Evolutionary conservation across 2,797 vertebrate species (phyloP).

Genomic region (Etheostoma perlongum): DNA sequence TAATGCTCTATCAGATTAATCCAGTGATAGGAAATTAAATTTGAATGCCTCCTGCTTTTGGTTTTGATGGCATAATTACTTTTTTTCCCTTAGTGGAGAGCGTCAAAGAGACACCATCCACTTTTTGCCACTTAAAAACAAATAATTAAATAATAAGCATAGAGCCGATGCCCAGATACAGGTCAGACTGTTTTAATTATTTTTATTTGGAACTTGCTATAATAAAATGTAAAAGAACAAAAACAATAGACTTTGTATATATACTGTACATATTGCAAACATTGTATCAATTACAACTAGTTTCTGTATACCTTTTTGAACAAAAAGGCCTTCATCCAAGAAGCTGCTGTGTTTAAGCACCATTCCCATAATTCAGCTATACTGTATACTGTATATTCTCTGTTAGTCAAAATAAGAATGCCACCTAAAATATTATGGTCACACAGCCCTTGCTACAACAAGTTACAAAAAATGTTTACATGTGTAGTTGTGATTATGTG

Average conservation of each 20-base stretch:
- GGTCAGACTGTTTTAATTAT: constrained; percentile 36
- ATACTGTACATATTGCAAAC: background rate
- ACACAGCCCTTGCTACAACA: background rate
- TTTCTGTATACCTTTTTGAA: background rate
- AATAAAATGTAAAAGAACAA: background rate
- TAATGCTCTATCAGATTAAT: constrained; percentile 70
- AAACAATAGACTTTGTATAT: too few species aligned
- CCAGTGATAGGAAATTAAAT: constrained; percentile 65
- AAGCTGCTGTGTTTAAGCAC: background rate
- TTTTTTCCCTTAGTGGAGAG: constrained; percentile 14
- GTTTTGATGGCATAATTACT: constrained; percentile 55
- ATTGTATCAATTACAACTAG: background rate
- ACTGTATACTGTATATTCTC: background rate
- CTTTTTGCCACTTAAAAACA: constrained; percentile 26
- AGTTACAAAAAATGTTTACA: background rate
- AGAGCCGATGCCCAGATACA: constrained; percentile 17
- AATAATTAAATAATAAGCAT: constrained; percentile 14
- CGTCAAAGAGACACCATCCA: constrained; percentile 26
- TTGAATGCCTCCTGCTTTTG: constrained; percentile 43
- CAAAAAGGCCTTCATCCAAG: background rate
- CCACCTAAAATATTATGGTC: background rate
- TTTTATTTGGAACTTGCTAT: constrained; percentile 1
- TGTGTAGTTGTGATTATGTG: background rate
- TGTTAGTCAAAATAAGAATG: background rate
- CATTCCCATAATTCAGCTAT: background rate